Base-by-base conservation (phyloP, 2,113 vertebrate species). In the Brienomyrus longianalis region DNA sequence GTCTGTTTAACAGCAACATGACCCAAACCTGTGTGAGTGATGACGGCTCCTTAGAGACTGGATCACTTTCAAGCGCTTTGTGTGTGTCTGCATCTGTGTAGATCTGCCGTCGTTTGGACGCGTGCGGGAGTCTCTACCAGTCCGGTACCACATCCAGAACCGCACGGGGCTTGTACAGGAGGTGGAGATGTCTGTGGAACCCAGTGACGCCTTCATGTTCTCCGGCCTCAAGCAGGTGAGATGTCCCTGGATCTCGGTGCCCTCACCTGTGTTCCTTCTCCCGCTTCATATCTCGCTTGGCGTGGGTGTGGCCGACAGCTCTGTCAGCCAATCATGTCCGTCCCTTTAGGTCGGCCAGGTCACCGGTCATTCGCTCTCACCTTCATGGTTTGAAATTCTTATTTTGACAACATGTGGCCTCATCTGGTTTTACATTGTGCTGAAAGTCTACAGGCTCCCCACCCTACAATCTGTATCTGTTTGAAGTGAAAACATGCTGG, bases 161-260 rank as follows among this genome's bases (percentile, higher is more conserved):
- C 97, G 98, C 90, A 99, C 98, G 0, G 91, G 94, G 59, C 94
- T 98, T 91, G 98, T 99, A 86, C 98, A 99, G 91, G 98, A 99
- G 84, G 97, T 99, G 91, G 98, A 99, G 92, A 96, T 99, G 91
- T 96, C 97, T 0, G 97, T 99, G 91, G 98, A 99, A 87, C 98
- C 98, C 31, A 99, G 98, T 2, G 98, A 99, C 83, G 98, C 98
- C 88, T 99, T 99, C 95, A 99, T 99, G 98, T 99, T 99, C 94
- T 99, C 98, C 59, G 98, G 98, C 90, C 98, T 99, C 88, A 99
- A 99, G 92, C 98, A 99, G 98, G 98, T 99, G 94, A 31, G n/a
- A 51, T 2, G 89, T 52, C 1, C 21, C 83, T 9, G 8, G 74
- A 35, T 45, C 39, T 83, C 39, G 31, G 43, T 9, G 15, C 43